phyloP scores from a whole-genome alignment of 2,888 invertebrate species.

The Latrodectus hesperus region DNA sequence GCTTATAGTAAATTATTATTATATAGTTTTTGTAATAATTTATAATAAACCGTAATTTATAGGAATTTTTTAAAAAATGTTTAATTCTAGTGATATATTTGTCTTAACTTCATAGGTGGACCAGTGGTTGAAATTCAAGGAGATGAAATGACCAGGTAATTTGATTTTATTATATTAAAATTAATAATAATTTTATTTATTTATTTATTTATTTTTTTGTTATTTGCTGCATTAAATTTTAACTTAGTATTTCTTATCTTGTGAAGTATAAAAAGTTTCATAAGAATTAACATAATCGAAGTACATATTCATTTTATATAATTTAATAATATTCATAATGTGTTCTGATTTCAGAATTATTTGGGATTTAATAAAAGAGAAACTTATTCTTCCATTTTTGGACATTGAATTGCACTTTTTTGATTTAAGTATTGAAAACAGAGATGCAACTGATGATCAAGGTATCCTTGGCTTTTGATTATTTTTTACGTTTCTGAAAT shows the following conservation, averaged over 20 bases:
- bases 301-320: background rate
- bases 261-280: background rate
- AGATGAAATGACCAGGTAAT: conserved; percentile 89
- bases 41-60: background rate
- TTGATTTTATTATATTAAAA: background rate
- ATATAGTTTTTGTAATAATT: background rate
- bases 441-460: conserved; percentile 94
- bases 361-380: conserved; percentile 98
- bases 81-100: background rate
- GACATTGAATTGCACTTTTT: conserved; percentile 94
- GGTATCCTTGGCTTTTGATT: conserved; percentile 73
- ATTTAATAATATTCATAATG: conserved; percentile 1
- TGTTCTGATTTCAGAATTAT: conserved; percentile 82
- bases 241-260: background rate
- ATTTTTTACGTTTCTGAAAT: background rate
- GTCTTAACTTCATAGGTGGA: conserved; percentile 76
- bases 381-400: conserved; percentile 95
- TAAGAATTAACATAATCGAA: background rate
- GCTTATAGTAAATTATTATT: background rate
- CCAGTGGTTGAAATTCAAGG: conserved; percentile 93
- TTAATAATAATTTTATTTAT: background rate
- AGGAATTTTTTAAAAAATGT: background rate
- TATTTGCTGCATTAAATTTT: background rate
- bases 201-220: background rate
- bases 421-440: conserved; percentile 95